Percentiles rank a stretch among this genome's conserved stretches.
Evolutionary conservation across 2,113 vertebrate genomes (phyloP).

Genomic region (Macquaria ambigua): DNA sequence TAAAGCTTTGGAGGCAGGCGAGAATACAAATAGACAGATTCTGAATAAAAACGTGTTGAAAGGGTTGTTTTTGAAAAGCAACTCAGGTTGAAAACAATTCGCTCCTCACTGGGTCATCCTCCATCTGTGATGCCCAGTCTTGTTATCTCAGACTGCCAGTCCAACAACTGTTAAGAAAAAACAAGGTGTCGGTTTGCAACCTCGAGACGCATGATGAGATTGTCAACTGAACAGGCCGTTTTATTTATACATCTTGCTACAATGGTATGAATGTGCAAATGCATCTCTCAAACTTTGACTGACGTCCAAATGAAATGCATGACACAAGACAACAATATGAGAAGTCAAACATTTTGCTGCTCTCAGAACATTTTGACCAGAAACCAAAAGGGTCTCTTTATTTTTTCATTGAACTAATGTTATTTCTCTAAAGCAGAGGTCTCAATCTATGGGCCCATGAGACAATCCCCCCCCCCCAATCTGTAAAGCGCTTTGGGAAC

Average conservation of each 20-base stretch:
- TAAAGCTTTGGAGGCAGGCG: constrained; percentile 58
- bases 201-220: constrained; percentile 28
- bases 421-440: background rate
- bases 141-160: constrained; percentile 63
- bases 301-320: constrained; percentile 1
- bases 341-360: background rate
- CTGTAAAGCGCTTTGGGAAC: no score
- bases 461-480: no score
- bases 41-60: constrained; percentile 63
- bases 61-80: constrained; percentile 67
- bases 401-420: background rate
- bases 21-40: constrained; percentile 73
- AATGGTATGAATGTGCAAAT: background rate
- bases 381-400: background rate
- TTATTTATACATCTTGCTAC: constrained; percentile 23
- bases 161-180: constrained; percentile 48
- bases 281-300: constrained; percentile 13
- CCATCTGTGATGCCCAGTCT: constrained; percentile 56
- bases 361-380: background rate
- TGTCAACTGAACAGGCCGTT: constrained; percentile 21
- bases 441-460: background rate
- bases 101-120: constrained; percentile 57
- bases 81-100: constrained; percentile 64
- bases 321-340: constrained; percentile 1
- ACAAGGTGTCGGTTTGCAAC: constrained; percentile 39